These are phyloP conservation scores for Paralichthys olivaceus DNA, from an alignment of 2,113 vertebrate genomes.

Conservation along the genomic window DNA sequence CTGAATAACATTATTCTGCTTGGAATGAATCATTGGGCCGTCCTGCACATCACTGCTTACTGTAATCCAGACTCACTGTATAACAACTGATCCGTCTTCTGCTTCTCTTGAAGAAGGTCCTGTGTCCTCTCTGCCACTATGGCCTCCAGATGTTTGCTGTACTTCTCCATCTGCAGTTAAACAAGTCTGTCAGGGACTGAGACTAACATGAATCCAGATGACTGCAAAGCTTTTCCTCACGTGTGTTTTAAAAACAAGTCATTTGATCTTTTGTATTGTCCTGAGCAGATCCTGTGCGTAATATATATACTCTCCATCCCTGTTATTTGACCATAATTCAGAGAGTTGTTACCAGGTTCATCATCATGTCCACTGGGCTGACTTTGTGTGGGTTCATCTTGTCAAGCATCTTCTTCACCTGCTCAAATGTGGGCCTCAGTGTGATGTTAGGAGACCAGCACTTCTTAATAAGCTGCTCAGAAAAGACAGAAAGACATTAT, in stretches of 20 bases:
- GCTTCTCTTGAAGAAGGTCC: conserved; percentile 85
- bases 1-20: not conserved
- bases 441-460: conserved; percentile 80
- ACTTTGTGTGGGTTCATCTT: conserved; percentile 86
- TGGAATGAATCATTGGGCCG: not conserved
- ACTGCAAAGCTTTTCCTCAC: not conserved
- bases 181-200: not conserved
- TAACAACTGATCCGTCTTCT: conserved; percentile 83
- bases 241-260: too few relatives aligned
- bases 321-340: not conserved
- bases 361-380: conserved; percentile 86
- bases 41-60: not conserved
- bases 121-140: conserved; percentile 84
- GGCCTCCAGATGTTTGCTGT: conserved; percentile 85
- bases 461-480: conserved; percentile 81
- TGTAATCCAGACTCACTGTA: conserved; percentile 75
- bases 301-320: not conserved
- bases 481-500: conserved; percentile 6
- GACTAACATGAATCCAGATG: not conserved
- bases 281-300: too few relatives aligned
- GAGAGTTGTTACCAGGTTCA: conserved; percentile 80
- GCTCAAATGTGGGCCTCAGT: conserved; percentile 82
- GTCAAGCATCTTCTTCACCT: conserved; percentile 84
- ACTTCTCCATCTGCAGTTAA: conserved; percentile 84
- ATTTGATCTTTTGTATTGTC: too few relatives aligned